Evolutionary conservation across 1,140 invertebrate species (phyloP), one percentile per base, ranked within the genome.

Genomic region (Nasonia longicornis): DNA sequence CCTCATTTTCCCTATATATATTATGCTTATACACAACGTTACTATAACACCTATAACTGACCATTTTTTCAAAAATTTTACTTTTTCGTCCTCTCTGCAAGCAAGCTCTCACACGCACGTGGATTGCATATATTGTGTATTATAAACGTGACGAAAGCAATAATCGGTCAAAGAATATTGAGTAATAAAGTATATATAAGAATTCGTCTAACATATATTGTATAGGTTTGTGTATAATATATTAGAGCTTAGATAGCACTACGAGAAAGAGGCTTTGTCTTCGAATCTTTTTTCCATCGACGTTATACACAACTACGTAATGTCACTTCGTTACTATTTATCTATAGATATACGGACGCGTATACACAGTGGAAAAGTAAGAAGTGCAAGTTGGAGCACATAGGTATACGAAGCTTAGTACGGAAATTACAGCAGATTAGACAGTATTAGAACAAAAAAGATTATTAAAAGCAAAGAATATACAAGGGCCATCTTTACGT

Each of bases 251-350:
- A 64, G 29, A 26, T 66, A 76, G 26, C 35, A 66, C 29, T 66
- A 63, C 52, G 29, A 64, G 35, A 48, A 67, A 79, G 52, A 35
- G 70, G 52, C 69, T 73, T 73, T 79, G 77, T 72, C 76, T 69
- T 79, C 69, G 69, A 79, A 79, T 79, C 45, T 71, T 70, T 67
- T 58, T 58, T 58, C 52, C 52, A 58, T 58, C 52, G 52, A 20
- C 52, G 52, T 58, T 26, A 69, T 71, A 71, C 29, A 2, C 11
- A 63, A 73, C 22, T 73, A 42, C n/a, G 63, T 63, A 29, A 45
- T 42, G 12, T 72, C 35, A 64, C 10, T 78, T 78, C 48, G 52
- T 58, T 58, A 16, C 16, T 2, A 79, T 63, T 16, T 73, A 63
- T 72, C 22, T 72, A 72, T 72, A 7, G 12, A 71, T 71, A 42